Base-by-base conservation (phyloP, 2,113 vertebrate species). In the Procapra przewalskii region DNA sequence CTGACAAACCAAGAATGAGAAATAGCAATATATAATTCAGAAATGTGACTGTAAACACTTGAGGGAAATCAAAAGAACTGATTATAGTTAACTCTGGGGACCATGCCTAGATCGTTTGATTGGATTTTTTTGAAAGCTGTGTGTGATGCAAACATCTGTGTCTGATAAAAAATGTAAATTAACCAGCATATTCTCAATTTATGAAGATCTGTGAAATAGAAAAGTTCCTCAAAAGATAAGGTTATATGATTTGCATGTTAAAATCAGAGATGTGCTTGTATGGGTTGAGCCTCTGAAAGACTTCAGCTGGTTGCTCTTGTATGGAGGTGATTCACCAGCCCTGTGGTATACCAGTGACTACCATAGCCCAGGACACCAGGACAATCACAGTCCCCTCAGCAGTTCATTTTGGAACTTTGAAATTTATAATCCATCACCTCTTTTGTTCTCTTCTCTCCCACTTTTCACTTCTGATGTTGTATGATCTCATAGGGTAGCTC, bases 141-240 rank as follows among this genome's bases (percentile, higher is more conserved):
- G n/a, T n/a, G 33, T n/a, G n/a, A 33, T 83, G 80, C 29, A 79
- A 90, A 79, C 75, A 85, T 89, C 62, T 96, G 12, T 75, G 54
- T 89, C 89, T 93, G 64, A 67, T 77, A 84, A 77, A 43, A 93
- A 96, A 79, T 64, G 40, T 48, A 64, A 96, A 88, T 54, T 45
- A 88, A n/a, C 54, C 31, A 43, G 33, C 52, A 13, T 57, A 36
- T 59, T 81, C 17, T 86, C 27, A 50, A 50, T 81, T 64, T 90
- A 86, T 67, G 57, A 86, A 52, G 31, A 64, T 60, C 10, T 86
- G 79, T 12, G 29, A 91, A 95, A 79, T 54, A 50, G 33, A 50
- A 90, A 90, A 57, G 1, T 80, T 55, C 14, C 62, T 80, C 77
- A 36, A 86, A 86, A 90, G 60, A 86, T 94, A 90, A 86, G 57